Evolutionary conservation across 2,113 vertebrate genomes (phyloP).

Genomic region (Menura novaehollandiae): DNA sequence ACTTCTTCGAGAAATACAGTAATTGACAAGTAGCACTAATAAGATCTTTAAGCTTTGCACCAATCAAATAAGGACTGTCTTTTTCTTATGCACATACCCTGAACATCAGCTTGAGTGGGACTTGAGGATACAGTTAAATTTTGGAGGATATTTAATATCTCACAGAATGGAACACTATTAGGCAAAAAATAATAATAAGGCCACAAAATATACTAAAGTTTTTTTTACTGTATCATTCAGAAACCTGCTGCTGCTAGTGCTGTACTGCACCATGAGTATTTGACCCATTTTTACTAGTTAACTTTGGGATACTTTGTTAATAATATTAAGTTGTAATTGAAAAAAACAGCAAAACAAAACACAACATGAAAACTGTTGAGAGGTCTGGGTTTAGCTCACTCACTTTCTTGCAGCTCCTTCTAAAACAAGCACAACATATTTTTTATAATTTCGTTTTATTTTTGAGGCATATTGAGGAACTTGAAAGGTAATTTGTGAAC

Average conservation of each 20-base stretch:
- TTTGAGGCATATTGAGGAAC: neutral
- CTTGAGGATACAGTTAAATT: neutral
- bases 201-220: neutral
- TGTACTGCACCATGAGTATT: neutral
- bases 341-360: neutral
- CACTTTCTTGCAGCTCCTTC: neutral
- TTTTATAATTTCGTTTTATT: neutral
- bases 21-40: neutral
- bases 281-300: neutral
- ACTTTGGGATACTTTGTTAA: neutral
- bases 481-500: neutral
- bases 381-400: neutral
- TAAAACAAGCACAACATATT: neutral
- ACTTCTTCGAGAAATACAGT: neutral
- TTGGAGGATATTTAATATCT: neutral
- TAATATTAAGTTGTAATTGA: neutral
- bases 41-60: neutral
- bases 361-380: rapidly evolving
- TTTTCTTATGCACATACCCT: neutral
- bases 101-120: neutral
- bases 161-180: neutral
- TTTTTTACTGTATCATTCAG: neutral
- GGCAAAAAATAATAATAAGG: neutral
- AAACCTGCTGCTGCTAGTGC: neutral
- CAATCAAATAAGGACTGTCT: neutral